Conservation (phyloP, 2,113 vertebrate species). For the Empidonax traillii region DNA sequence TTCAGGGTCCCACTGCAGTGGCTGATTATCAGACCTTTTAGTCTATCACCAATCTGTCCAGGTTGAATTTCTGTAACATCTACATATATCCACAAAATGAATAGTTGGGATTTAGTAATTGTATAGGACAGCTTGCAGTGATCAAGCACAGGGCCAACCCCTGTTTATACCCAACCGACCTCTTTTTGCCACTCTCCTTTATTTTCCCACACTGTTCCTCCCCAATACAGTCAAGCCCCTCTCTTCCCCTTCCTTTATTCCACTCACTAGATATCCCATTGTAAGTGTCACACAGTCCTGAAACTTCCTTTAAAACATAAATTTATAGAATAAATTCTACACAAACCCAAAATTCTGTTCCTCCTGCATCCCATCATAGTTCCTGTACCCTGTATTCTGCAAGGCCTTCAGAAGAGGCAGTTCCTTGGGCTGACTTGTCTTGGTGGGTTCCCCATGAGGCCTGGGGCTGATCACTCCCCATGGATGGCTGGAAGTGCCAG, state of each 20-base stretch:
- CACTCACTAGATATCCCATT: neutral
- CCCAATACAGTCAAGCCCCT: rapidly evolving
- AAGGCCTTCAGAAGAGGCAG: neutral
- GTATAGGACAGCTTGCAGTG: neutral
- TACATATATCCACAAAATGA: neutral
- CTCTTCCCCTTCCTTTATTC: neutral
- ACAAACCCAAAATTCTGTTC: neutral
- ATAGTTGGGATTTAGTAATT: neutral
- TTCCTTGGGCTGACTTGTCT: neutral
- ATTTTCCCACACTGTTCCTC: neutral
- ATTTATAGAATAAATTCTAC: neutral
- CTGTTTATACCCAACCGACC: neutral
- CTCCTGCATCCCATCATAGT: neutral
- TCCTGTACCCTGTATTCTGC: neutral
- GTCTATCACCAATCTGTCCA: neutral
- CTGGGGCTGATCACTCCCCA: neutral
- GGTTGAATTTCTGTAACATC: neutral
- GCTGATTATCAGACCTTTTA: neutral
- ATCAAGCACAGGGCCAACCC: neutral
- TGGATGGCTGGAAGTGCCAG: neutral
- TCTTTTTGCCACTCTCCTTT: neutral
- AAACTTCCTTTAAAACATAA: neutral
- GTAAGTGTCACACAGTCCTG: neutral
- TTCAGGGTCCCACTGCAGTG: neutral
- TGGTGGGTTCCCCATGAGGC: neutral